Evolutionary conservation across 2,888 invertebrate species (phyloP), one percentile per base, ranked within the genome.

Genomic region (Acleris literana): DNA sequence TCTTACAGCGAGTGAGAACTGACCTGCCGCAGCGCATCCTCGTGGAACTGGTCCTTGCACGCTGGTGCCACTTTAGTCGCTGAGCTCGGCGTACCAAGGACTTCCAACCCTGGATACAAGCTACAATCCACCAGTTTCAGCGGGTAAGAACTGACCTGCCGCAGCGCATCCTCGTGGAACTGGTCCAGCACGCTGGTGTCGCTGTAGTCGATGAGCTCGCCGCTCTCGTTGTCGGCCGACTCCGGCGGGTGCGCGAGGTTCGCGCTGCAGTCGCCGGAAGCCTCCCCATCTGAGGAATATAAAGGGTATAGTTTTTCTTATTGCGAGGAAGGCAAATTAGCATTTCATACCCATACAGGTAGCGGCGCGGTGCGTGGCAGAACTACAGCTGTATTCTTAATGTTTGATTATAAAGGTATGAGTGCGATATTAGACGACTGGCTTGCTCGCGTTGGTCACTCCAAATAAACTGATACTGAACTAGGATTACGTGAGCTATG

Each of bases 81-180:
- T 86, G 52, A 94, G 87, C 69, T 95, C 94, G 9, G 90, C 91
- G 54, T 83, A 87, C 69, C 33, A 33, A 2, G 33, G 33, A 33
- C 33, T 2, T 33, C 29, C 33, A 33, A 33, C 33, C 33, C 33
- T 33, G 33, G 9, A 33, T 33, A 9, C 33, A 33, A 33, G 9
- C 33, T 3, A 9, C 33, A 9, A 9, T 33, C 33, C 33, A 33
- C 3, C 33, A 33, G 9, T 9, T 6, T 6, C 33, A 46, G 17
- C 0, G 16, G 1, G 29, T 25, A 16, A 16, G 16, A 13, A 17
- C 48, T 51, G 13, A 94, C 95, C 93, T 95, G 96, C 76, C 95
- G 93, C 16, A 96, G 89, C 1, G 96, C 96, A 77, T 96, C 96
- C 72, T 96, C 96, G 76, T 96, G 96, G 83, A 96, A 96, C 82